A percentile compares a stretch with the other conserved stretches of the same genome.
These are phyloP conservation scores for Craseonycteris thonglongyai DNA, from an alignment of 2,113 vertebrate species.

Conservation along the genomic window DNA sequence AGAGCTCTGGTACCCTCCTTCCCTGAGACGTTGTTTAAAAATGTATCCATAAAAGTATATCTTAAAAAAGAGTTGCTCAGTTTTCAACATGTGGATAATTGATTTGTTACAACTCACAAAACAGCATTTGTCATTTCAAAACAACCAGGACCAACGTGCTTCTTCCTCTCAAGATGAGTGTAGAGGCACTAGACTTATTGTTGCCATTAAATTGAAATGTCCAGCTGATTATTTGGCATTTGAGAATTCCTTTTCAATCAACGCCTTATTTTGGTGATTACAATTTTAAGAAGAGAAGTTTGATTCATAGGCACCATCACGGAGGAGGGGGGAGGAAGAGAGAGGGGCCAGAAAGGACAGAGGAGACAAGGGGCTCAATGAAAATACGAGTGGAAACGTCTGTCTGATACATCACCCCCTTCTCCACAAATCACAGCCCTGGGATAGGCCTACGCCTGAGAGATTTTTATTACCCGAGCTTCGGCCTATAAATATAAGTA, in stretches of 20 bases:
- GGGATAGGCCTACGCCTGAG: not conserved
- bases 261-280: constrained; percentile 67
- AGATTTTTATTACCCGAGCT: not conserved
- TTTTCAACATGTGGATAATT: constrained; percentile 58
- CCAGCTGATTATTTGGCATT: constrained; percentile 61
- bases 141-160: constrained; percentile 15
- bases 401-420: constrained; percentile 5
- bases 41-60: constrained; percentile 48
- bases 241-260: constrained; percentile 67
- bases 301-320: constrained; percentile 40
- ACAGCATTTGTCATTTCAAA: constrained; percentile 63
- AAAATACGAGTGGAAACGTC: constrained; percentile 31
- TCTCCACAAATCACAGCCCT: not conserved
- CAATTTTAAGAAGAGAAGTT: constrained; percentile 61
- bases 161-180: constrained; percentile 15
- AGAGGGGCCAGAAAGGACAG: not conserved
- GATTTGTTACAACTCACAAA: constrained; percentile 63
- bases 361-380: not conserved
- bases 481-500: not conserved
- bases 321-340: not conserved
- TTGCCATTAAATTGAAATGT: constrained; percentile 62
- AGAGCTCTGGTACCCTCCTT: not conserved
- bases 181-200: constrained; percentile 63
- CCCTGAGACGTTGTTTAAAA: not conserved
- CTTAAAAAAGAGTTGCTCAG: constrained; percentile 45